These are phyloP conservation scores for Brachionus koreanus DNA, from an alignment of 1,140 invertebrate species.

Conservation along the genomic window DNA sequence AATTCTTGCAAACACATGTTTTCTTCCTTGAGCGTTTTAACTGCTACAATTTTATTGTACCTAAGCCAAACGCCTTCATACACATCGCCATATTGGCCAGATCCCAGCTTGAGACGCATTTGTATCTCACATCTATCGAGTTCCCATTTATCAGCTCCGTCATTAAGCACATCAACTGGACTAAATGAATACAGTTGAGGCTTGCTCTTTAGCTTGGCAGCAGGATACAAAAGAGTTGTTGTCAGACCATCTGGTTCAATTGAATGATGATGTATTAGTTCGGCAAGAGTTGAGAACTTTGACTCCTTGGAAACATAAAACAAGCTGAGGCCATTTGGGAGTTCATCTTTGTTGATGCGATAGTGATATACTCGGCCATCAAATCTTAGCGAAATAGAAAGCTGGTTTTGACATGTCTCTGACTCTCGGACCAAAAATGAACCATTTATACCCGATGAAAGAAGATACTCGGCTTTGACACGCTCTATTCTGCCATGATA, in stretches of 20 bases:
- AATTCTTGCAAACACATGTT: slow-evolving; percentile 99
- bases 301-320: slow-evolving; percentile 87
- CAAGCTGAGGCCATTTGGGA: slow-evolving; percentile 69
- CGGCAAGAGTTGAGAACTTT: slow-evolving; percentile 91
- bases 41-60: slow-evolving; percentile 88
- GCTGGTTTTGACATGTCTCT: slow-evolving; percentile 91
- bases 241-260: slow-evolving; percentile 90
- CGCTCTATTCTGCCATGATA: slow-evolving; percentile 86
- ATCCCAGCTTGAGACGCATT: slow-evolving; percentile 70
- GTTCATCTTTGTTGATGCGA: slow-evolving; percentile 86
- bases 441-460: slow-evolving; percentile 96
- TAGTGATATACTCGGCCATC: slow-evolving; percentile 91
- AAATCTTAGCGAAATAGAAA: slow-evolving; percentile 85
- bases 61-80: slow-evolving; percentile 98
- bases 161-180: slow-evolving; percentile 61
- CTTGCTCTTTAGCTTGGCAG: slow-evolving; percentile 85
- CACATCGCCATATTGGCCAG: slow-evolving; percentile 97
- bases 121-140: slow-evolving; percentile 90
- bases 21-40: slow-evolving; percentile 96
- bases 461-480: slow-evolving; percentile 92
- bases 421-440: slow-evolving; percentile 94
- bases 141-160: slow-evolving; percentile 97
- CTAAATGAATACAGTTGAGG: slow-evolving; percentile 67
- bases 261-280: slow-evolving; percentile 96
- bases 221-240: slow-evolving; percentile 89